Evolutionary conservation across 1,140 invertebrate genomes (phyloP), one percentile per base, ranked within the genome.

Genomic region (Oedothorax gibbosus): DNA sequence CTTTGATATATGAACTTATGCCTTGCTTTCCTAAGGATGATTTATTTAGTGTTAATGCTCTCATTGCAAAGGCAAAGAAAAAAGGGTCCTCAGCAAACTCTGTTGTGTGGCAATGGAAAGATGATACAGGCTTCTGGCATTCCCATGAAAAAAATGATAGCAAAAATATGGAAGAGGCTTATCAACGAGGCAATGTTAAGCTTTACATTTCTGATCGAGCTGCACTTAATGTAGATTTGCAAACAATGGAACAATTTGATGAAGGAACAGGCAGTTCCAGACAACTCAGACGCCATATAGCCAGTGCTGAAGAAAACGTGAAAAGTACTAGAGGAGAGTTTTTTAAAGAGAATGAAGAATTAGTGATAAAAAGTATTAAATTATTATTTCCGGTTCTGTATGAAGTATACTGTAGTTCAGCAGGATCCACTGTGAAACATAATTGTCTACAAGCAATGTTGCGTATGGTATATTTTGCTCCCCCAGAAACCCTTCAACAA

Each of bases 181-280:
- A 97, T 90, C 93, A 96, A 89, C 94, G 95, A 89, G 96, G 96
- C 54, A 97, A 98, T 90, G 96, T 98, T 90, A 97, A 98, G 91
- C 96, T 94, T 88, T 91, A 98, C 68, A 73, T 73, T 57, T 56
- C 71, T n/a, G 96, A 96, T 15, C 93, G 97, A 89, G 96, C 96
- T 85, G 93, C 96, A 88, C 97, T 96, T 11, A 99, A 98, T 90
- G 97, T 96, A 5, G 97, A 99, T 92, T 96, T 99, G 88, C 95
- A 97, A 90, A 94, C 96, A 87, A 97, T 99, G 96, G 97, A 98
- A 90, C 97, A 99, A 93, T 97, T 99, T 87, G 97, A 98, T 90
- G 97, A 97, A 7, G 97, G 51, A 12, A 78, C 57, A 53, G 18
- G 76, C 35, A 76, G 97, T 82, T 98, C 96, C 68, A 94, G 96